These are phyloP conservation scores for Marmota monax DNA, from an alignment of 2,113 vertebrate genomes.

Conservation along the genomic window DNA sequence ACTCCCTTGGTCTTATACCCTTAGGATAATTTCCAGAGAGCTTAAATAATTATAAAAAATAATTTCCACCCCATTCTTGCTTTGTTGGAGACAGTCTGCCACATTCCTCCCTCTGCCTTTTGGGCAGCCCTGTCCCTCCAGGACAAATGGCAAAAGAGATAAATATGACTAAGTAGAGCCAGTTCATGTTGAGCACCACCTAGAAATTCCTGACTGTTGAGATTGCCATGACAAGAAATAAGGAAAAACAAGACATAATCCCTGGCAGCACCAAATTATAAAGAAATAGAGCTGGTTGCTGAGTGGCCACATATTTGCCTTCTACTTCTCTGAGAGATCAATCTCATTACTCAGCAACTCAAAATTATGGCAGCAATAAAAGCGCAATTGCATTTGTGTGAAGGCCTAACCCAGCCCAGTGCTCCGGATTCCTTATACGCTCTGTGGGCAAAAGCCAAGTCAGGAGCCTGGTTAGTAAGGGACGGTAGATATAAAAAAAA, in stretches of 20 bases:
- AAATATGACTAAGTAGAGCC: background rate
- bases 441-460: conserved; percentile 76
- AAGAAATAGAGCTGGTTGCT: conserved; percentile 51
- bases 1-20: background rate
- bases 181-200: background rate
- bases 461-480: conserved; percentile 83
- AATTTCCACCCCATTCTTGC: conserved; percentile 1
- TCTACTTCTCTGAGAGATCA: conserved; percentile 75
- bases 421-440: conserved; percentile 73
- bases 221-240: conserved; percentile 36
- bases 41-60: conserved; percentile 23
- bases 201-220: background rate
- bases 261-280: conserved; percentile 39
- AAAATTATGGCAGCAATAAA: conserved; percentile 82
- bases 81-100: conserved; percentile 22
- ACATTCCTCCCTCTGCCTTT: background rate
- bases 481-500: conserved; percentile 72
- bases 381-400: conserved; percentile 82
- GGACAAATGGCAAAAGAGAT: background rate
- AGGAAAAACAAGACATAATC: conserved; percentile 56
- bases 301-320: conserved; percentile 70
- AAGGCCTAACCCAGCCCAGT: conserved; percentile 75
- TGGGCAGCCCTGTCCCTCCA: background rate
- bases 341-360: conserved; percentile 70
- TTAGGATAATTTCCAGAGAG: conserved; percentile 43